These are phyloP conservation scores for Syrrhaptes paradoxus DNA, from an alignment of 2,113 vertebrate genomes.

Conservation along the genomic window DNA sequence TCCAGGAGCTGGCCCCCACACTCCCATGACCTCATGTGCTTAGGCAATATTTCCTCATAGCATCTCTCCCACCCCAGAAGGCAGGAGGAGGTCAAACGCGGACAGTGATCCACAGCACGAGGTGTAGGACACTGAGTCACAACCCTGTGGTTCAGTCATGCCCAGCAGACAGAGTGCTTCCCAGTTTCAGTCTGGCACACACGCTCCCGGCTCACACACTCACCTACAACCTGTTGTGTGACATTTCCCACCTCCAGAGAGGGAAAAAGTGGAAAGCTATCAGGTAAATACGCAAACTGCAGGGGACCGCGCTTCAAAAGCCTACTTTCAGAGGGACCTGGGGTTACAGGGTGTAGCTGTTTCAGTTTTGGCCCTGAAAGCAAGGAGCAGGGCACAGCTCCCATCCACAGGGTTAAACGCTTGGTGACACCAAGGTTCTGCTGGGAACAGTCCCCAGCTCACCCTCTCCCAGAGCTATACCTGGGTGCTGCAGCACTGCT, in stretches of 20 bases:
- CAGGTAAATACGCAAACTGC: not conserved
- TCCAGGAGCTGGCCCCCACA: not conserved
- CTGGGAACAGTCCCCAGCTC: not conserved
- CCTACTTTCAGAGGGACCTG: not conserved
- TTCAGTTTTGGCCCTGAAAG: not conserved
- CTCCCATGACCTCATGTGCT: not conserved
- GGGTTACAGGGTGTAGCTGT: not conserved
- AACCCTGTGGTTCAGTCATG: not conserved
- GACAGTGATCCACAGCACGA: not conserved
- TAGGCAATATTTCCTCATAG: not conserved
- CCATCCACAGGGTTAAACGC: not conserved
- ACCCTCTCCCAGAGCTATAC: not conserved
- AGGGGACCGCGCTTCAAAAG: not conserved
- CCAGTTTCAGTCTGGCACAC: not conserved
- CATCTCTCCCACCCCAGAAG: not conserved
- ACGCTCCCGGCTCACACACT: not conserved
- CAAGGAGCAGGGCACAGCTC: not conserved
- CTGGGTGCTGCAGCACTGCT: not conserved
- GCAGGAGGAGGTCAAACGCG: not conserved
- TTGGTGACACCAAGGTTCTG: not conserved
- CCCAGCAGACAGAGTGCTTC: not conserved
- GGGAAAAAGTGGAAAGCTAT: not conserved
- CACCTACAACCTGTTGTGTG: not conserved
- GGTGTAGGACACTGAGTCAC: slow-evolving; percentile 13
- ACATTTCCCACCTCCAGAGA: not conserved